Conservation (phyloP, 2,113 vertebrate species). For the Malurus melanocephalus region DNA sequence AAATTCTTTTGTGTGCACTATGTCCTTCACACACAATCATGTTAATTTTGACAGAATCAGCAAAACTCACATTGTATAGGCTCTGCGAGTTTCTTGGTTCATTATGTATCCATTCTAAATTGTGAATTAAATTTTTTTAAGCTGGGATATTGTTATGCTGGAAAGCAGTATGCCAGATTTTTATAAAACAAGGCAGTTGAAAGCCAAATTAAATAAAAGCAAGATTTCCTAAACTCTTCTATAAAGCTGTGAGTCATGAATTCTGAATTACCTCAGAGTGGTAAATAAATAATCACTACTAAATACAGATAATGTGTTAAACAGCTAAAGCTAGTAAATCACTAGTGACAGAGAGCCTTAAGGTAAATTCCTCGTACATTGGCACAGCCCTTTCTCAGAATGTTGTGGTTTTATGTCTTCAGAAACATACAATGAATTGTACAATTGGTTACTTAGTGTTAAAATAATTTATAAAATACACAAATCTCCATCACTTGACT, state of each 20-base stretch:
- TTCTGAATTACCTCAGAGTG: slow-evolving; percentile 67
- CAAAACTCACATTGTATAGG: not conserved
- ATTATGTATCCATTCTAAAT: not conserved
- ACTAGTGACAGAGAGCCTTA: slow-evolving; percentile 72
- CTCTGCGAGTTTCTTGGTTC: not conserved
- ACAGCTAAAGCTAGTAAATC: slow-evolving; percentile 73
- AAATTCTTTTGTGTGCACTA: not conserved
- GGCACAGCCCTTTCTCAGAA: slow-evolving; percentile 69
- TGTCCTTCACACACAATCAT: not conserved
- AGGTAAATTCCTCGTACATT: slow-evolving; percentile 66
- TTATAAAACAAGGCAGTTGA: slow-evolving; percentile 52
- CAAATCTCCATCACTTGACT: slow-evolving; percentile 65
- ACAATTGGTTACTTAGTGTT: slow-evolving; percentile 64
- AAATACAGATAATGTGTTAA: slow-evolving; percentile 76
- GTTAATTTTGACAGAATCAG: slow-evolving; percentile 8
- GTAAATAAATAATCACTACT: slow-evolving; percentile 78
- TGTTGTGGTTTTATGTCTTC: slow-evolving; percentile 57
- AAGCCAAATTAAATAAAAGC: slow-evolving; percentile 64
- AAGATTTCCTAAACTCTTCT: slow-evolving; percentile 61
- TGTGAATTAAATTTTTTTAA: slow-evolving; percentile 33
- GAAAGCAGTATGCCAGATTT: slow-evolving; percentile 59
- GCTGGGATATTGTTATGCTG: not conserved
- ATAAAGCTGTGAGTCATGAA: slow-evolving; percentile 64
- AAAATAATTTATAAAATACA: slow-evolving; percentile 68
- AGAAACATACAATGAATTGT: slow-evolving; percentile 68